Percentiles rank a stretch among this genome's conserved stretches.
Evolutionary conservation across 2,797 vertebrate genomes (phyloP).

Genomic region (Crenuchus spilurus): DNA sequence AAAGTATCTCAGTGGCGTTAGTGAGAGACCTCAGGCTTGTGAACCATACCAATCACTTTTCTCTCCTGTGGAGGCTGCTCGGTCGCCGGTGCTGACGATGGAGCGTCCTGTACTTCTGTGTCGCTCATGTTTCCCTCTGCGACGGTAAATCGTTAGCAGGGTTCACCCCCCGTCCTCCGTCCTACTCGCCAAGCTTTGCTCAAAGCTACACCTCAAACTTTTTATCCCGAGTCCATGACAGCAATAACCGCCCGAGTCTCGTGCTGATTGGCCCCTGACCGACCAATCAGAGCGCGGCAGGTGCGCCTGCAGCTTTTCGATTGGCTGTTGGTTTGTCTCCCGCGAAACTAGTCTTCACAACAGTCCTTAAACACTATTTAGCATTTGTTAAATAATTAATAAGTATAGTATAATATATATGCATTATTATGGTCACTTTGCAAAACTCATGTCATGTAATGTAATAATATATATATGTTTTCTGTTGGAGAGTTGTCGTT

Average conservation of each 20-base stretch:
- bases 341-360: slow-evolving; percentile 35
- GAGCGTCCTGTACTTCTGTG: slow-evolving; percentile 73
- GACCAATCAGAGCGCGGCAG: slow-evolving; percentile 48
- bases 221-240: slow-evolving; percentile 69
- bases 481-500: no score
- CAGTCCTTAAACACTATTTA: not conserved
- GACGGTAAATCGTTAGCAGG: slow-evolving; percentile 36
- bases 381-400: not conserved
- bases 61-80: slow-evolving; percentile 75
- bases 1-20: no score
- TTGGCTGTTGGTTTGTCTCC: slow-evolving; percentile 38
- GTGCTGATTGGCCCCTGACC: slow-evolving; percentile 66
- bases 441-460: no score
- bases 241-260: slow-evolving; percentile 43
- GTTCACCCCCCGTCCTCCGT: slow-evolving; percentile 65
- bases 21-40: no score
- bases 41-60: slow-evolving; percentile 77
- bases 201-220: slow-evolving; percentile 57
- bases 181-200: slow-evolving; percentile 60
- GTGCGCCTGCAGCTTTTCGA: slow-evolving; percentile 44
- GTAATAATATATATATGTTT: no score
- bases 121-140: slow-evolving; percentile 75
- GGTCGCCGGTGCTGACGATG: slow-evolving; percentile 65
- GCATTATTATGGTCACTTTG: no score
- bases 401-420: no score